These are phyloP conservation scores for Scaptodrosophila lebanonensis DNA, from an alignment of 1,140 invertebrate genomes.

Conservation along the genomic window DNA sequence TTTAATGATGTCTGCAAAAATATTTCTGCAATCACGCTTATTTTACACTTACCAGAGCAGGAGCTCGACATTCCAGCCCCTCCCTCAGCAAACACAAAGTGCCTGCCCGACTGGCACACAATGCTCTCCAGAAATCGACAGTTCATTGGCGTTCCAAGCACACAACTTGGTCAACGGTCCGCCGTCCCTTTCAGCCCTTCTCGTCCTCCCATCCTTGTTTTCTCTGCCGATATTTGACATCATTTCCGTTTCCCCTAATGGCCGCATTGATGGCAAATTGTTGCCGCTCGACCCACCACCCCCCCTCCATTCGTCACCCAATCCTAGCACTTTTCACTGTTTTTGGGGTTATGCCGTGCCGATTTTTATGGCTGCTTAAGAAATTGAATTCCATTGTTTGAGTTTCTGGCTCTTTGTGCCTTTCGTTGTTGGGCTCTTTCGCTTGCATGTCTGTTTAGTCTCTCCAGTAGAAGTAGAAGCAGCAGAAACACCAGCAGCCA, in stretches of 20 bases:
- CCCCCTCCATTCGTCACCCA: not conserved
- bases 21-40: constrained; percentile 46
- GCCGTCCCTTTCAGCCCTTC: too few relatives aligned
- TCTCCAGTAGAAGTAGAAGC: too few relatives aligned
- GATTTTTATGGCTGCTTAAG: constrained; percentile 19
- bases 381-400: constrained; percentile 33
- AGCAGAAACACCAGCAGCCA: too few relatives aligned
- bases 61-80: too few relatives aligned
- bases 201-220: too few relatives aligned
- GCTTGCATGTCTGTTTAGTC: too few relatives aligned
- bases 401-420: too few relatives aligned
- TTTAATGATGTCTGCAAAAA: constrained; percentile 68
- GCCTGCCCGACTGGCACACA: not conserved
- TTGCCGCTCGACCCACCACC: constrained; percentile 11
- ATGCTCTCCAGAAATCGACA: too few relatives aligned
- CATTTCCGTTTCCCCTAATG: constrained; percentile 25
- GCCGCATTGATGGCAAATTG: constrained; percentile 25
- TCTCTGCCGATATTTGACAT: constrained; percentile 29
- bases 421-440: too few relatives aligned
- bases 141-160: too few relatives aligned
- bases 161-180: constrained; percentile 1
- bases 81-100: too few relatives aligned
- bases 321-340: not conserved
- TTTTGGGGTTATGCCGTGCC: not conserved
- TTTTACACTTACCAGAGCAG: constrained; percentile 17